Conservation (phyloP, 2,113 vertebrate genomes). For the Sander vitreus region DNA sequence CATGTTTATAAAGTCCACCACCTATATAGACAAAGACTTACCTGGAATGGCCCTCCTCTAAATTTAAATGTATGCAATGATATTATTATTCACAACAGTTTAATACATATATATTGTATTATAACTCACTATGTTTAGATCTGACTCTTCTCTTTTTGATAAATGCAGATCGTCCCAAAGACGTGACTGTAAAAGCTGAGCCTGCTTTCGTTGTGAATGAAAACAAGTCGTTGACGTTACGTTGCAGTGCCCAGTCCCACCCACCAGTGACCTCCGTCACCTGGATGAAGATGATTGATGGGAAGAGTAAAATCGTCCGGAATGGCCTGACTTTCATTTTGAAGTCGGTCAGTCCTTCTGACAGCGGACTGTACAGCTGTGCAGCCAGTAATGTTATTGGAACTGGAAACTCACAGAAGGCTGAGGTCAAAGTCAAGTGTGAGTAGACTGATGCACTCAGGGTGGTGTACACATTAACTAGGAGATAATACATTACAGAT, state of each 20-base stretch:
- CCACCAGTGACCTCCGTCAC: conserved; percentile 28
- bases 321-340: rapidly evolving
- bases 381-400: conserved; percentile 54
- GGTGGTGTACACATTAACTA: neutral
- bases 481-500: neutral
- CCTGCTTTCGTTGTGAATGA: conserved; percentile 25
- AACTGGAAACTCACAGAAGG: conserved; percentile 10
- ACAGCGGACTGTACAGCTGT: conserved; percentile 72
- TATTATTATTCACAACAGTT: neutral
- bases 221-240: conserved; percentile 45
- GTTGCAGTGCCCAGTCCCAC: conserved; percentile 47
- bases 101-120: neutral
- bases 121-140: neutral
- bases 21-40: neutral
- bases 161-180: conserved; percentile 69
- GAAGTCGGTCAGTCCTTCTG: conserved; percentile 12
- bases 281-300: conserved; percentile 59
- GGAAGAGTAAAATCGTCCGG: rapidly evolving
- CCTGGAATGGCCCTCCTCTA: neutral
- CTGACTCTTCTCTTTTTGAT: neutral
- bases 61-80: neutral
- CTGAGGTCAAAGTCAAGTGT: conserved; percentile 69
- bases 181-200: conserved; percentile 13
- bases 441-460: conserved; percentile 44
- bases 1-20: neutral